A percentile compares a stretch with the other conserved stretches of the same genome.
These are phyloP conservation scores for Temnopleurus reevesii DNA, from an alignment of 53 echinoderm and acorn worm genomes.

Conservation along the genomic window DNA sequence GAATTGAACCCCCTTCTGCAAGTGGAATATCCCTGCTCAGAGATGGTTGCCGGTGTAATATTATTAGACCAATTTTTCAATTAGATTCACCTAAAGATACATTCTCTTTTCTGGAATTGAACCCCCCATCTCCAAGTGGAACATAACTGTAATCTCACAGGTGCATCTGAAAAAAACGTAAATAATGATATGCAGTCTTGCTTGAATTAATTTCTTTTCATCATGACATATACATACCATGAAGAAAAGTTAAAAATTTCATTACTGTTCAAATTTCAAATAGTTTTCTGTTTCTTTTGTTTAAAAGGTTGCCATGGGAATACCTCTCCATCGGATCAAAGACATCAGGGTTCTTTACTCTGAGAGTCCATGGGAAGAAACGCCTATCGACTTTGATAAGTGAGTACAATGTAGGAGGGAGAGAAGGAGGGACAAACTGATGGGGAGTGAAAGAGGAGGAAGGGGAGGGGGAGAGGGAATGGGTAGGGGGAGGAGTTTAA, in stretches of 20 bases:
- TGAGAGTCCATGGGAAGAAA: constrained; percentile 78
- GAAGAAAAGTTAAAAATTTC: too few relatives aligned
- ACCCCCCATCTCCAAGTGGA: constrained; percentile 99
- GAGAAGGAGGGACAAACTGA: not conserved
- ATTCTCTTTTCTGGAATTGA: constrained; percentile 92
- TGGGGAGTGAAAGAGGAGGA: not conserved
- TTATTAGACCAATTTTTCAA: too few relatives aligned
- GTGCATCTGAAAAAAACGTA: too few relatives aligned
- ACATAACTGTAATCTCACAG: too few relatives aligned
- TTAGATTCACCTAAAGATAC: constrained; percentile 82
- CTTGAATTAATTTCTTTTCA: too few relatives aligned
- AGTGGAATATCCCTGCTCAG: constrained; percentile 99
- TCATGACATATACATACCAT: too few relatives aligned
- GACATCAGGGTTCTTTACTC: constrained; percentile 89
- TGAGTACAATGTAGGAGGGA: constrained; percentile 52
- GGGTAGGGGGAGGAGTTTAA: not conserved
- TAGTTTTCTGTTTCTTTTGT: too few relatives aligned
- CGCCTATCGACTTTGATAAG: constrained; percentile 89
- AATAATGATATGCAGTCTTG: too few relatives aligned
- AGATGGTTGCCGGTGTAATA: constrained; percentile 99
- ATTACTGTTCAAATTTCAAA: too few relatives aligned
- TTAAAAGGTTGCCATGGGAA: constrained; percentile 96
- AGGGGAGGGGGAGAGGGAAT: not conserved
- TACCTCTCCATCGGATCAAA: constrained; percentile 90
- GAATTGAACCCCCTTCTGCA: constrained; percentile 98